Evolutionary conservation across 2,113 vertebrate species (phyloP).

Genomic region (Merops nubicus): DNA sequence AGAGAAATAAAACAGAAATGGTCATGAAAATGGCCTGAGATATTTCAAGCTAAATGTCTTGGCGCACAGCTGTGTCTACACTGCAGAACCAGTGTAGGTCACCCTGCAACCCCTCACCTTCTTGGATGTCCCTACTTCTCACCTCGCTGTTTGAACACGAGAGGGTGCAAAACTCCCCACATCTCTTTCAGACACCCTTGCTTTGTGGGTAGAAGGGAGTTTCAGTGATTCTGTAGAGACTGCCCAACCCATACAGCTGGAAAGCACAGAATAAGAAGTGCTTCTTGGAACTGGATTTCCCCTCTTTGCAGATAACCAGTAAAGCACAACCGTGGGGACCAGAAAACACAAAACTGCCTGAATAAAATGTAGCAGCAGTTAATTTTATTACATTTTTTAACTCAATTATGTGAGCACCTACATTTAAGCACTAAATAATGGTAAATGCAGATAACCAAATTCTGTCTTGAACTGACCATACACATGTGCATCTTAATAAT

Average conservation of each 20-base stretch:
- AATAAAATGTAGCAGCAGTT: neutral
- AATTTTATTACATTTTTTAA: neutral
- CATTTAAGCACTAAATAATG: neutral
- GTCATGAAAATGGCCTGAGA: neutral
- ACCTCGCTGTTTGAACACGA: neutral
- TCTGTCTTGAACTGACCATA: neutral
- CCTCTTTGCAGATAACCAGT: neutral
- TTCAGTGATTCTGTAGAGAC: neutral
- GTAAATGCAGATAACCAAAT: neutral
- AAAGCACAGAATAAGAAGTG: neutral
- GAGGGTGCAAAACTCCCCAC: neutral
- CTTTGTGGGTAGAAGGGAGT: neutral
- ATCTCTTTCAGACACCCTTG: neutral
- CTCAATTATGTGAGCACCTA: neutral
- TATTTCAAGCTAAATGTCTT: neutral
- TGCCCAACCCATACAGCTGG: neutral
- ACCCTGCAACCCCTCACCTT: neutral
- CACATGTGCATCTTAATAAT: neutral
- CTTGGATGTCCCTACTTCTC: neutral
- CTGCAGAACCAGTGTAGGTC: neutral
- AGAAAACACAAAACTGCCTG: neutral
- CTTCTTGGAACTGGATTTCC: neutral
- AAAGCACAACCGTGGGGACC: rapidly evolving
- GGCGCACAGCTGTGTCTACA: neutral
- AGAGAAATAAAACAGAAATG: neutral